Evolutionary conservation across 2,113 vertebrate species (phyloP), one percentile per base, ranked within the genome.

Genomic region (Myiozetetes cayanensis): DNA sequence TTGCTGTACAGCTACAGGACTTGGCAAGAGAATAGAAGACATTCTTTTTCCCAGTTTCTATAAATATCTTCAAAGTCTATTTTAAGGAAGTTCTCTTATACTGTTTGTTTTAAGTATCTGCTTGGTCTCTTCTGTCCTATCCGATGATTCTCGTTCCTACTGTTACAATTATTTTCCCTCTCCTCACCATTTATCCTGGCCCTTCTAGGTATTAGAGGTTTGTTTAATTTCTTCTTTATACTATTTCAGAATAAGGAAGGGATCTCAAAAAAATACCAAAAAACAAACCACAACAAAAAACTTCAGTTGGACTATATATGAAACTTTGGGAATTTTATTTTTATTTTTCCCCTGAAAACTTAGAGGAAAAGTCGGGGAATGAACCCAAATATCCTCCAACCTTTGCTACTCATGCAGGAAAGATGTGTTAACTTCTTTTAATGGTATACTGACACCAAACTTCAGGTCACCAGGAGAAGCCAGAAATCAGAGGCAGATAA

Each of bases 21-120:
- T 74, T 94, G 93, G 95, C 90, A 96, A 67, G 50, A 88, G 79
- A 96, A 94, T 27, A 96, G 63, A 96, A 83, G 67, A 94, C 72
- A 83, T 91, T 91, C 94, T 59, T 76, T 90, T 67, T 91, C 55
- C 15, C 47, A 43, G 35, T 73, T 96, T 80, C 95, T 94, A 90
- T 80, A 93, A 96, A 91, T 94, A 95, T 31, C 65, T 87, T 67
- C 44, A 19, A 91, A 91, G 67, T 28, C 84, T 92, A 92, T 89
- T 94, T 95, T 85, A 96, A 95, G 88, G 80, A 92, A 91, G 66
- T 58, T 82, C 37, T 85, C 81, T 59, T 41, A 56, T 39, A 88
- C 62, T 65, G 68, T 84, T 90, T 85, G 35, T 68, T 74, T 87
- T 25, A 96, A 89, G 71, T 87, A 74, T 77, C 23, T 74, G 46